Base-by-base conservation (phyloP, 1,140 invertebrate genomes). In the Phocides pigmalion region DNA sequence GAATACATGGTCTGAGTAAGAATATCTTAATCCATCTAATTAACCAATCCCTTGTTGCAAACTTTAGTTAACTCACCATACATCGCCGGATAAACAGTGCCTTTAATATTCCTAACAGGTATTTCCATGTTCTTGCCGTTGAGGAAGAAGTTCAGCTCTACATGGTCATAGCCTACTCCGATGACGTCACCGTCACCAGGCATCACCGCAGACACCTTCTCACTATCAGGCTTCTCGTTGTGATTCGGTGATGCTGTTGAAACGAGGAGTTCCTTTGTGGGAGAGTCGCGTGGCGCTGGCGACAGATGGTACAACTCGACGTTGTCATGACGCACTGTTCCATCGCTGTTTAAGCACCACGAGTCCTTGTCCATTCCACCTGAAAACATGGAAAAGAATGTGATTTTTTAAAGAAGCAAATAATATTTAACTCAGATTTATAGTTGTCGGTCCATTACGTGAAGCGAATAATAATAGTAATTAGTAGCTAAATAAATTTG, bases 121-220 rank as follows among this genome's bases (percentile, higher is more conserved):
- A 94, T 94, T 74, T 98, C 96, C 72, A 98, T 91, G 70, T 95
- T 95, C 82, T 95, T 96, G 3, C 98, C 98, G 93, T 99, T 99
- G 14, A 98, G 89, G 87, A 95, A 99, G 92, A 99, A 99, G 87
- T 98, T 99, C 22, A 99, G 91, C 84, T 99, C 97, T 56, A 99
- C 95, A 90, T 99, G 99, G 87, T 99, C 98, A 88, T 97, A 99
- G 2, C 97, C 95, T 14, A 99, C 92, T 46, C 98, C 98, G 79
- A 99, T 94, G 63, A 98, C 95, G 90, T 99, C 98, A 50, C 98
- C 98, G 93, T 99, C 99, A 82, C 97, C 95, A 11, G 96, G 89
- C 81, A 89, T 90, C 8, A 82, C 70, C 9, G 79, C 76, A 61
- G 69, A 51, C 19, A 70, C 72, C 8, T 65, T 73, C 4, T 84